phyloP scores from a whole-genome alignment of 2,888 invertebrate genomes.

The Spilosoma lubricipeda region DNA sequence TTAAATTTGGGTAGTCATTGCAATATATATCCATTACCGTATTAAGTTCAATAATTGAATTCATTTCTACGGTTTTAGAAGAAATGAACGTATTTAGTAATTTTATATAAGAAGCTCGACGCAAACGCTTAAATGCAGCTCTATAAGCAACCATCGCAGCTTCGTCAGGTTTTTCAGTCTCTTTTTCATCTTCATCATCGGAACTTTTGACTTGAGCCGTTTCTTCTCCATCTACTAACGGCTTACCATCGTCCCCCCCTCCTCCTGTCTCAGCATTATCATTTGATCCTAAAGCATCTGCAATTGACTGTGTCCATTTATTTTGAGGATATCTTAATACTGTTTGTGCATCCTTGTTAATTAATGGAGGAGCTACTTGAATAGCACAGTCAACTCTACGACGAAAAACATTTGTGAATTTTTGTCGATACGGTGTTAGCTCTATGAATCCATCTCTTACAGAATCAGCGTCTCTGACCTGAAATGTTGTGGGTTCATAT shows the following conservation, averaged over 20 bases:
- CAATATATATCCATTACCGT: slow-evolving; percentile 87
- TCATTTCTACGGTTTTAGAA: slow-evolving; percentile 63
- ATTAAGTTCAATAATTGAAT: slow-evolving; percentile 76
- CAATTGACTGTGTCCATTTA: slow-evolving; percentile 89
- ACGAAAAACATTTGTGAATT: slow-evolving; percentile 85
- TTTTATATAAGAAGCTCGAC: slow-evolving; percentile 75
- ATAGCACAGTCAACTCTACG: slow-evolving; percentile 85
- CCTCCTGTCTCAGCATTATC: slow-evolving; percentile 64
- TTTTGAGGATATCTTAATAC: slow-evolving; percentile 89
- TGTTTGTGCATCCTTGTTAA: slow-evolving; percentile 88
- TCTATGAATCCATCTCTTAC: slow-evolving; percentile 90
- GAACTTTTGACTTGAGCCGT: slow-evolving; percentile 56
- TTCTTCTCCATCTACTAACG: slow-evolving; percentile 39
- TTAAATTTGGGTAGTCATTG: slow-evolving; percentile 87
- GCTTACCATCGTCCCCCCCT: slow-evolving; percentile 64
- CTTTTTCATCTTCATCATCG: slow-evolving; percentile 55
- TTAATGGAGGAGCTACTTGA: slow-evolving; percentile 85
- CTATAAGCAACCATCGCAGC: slow-evolving; percentile 67
- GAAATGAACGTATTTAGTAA: slow-evolving; percentile 68
- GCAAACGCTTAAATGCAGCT: slow-evolving; percentile 68
- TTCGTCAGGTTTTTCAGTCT: slow-evolving; percentile 63
- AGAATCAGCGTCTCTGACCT: slow-evolving; percentile 84
- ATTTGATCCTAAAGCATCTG: slow-evolving; percentile 67
- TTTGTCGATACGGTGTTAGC: slow-evolving; percentile 85
- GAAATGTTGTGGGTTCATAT: slow-evolving; percentile 79